Conservation (phyloP, 2,113 vertebrate species). For the Peromyscus maniculatus region DNA sequence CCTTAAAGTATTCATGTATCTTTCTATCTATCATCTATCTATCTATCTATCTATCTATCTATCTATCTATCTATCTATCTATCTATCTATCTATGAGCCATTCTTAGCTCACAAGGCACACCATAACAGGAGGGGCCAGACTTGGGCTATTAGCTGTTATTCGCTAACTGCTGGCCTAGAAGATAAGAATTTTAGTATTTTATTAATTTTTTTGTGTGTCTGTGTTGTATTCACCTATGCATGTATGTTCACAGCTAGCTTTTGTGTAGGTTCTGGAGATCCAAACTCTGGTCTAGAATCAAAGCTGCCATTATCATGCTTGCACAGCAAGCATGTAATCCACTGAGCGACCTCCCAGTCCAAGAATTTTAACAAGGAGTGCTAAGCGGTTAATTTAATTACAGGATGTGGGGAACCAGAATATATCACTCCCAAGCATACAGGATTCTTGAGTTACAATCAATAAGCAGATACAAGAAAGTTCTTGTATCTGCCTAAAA, state of each 20-base stretch:
- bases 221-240: not conserved
- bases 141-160: not conserved
- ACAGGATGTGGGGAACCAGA: not conserved
- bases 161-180: not conserved
- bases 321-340: not conserved
- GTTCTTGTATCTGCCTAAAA: not conserved
- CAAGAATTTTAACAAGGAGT: not conserved
- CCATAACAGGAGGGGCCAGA: not conserved
- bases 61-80: not conserved
- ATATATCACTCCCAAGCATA: not conserved
- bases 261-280: not conserved
- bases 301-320: not conserved
- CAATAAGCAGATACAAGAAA: not conserved
- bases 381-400: slow-evolving; percentile 19
- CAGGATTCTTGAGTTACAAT: not conserved
- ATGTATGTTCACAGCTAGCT: too few relatives aligned
- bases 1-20: not conserved
- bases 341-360: not conserved
- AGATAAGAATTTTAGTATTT: not conserved
- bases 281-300: not conserved
- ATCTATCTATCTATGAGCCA: not conserved
- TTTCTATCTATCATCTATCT: not conserved
- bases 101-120: not conserved
- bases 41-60: not conserved
- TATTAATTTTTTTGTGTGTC: not conserved